These are phyloP conservation scores for Colius striatus DNA, from an alignment of 2,113 vertebrate genomes.

Conservation along the genomic window DNA sequence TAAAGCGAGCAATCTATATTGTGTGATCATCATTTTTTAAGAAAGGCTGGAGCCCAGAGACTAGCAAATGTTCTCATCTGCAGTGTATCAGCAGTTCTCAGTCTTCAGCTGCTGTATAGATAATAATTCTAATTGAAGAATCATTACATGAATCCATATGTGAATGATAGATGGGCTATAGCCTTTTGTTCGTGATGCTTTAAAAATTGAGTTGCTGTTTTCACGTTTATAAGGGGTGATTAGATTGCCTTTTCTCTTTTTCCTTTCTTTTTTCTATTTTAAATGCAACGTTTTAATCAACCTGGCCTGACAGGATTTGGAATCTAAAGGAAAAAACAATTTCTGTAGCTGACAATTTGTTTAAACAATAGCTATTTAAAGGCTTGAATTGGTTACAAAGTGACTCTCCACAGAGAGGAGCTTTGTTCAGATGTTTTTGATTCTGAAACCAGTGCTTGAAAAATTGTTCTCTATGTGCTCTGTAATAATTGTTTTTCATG, in stretches of 20 bases:
- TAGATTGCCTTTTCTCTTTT: background rate
- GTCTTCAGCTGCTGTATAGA: constrained; percentile 73
- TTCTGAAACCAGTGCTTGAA: constrained; percentile 17
- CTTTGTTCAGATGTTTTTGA: constrained; percentile 33
- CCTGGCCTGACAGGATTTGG: constrained; percentile 23
- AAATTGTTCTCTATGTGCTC: constrained; percentile 2
- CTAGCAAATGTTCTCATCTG: constrained; percentile 69
- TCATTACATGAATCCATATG: constrained; percentile 72
- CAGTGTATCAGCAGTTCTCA: constrained; percentile 75
- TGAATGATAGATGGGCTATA: constrained; percentile 64
- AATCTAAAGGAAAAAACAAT: constrained; percentile 42
- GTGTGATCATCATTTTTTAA: constrained; percentile 72
- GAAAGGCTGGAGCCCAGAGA: constrained; percentile 72
- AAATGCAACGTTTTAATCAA: constrained; percentile 46
- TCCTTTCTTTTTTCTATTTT: rapidly evolving
- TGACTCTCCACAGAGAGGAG: background rate
- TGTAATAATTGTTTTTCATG: constrained; percentile 35
- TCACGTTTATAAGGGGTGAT: constrained; percentile 1
- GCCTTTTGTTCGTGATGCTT: constrained; percentile 35
- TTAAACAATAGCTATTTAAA: constrained; percentile 52
- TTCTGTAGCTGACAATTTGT: background rate
- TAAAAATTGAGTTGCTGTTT: constrained; percentile 47
- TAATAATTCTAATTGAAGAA: constrained; percentile 81
- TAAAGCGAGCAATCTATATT: constrained; percentile 61
- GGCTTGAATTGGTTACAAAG: constrained; percentile 35